Conservation (phyloP, 2,888 invertebrate genomes). For the Polietes domitor region DNA sequence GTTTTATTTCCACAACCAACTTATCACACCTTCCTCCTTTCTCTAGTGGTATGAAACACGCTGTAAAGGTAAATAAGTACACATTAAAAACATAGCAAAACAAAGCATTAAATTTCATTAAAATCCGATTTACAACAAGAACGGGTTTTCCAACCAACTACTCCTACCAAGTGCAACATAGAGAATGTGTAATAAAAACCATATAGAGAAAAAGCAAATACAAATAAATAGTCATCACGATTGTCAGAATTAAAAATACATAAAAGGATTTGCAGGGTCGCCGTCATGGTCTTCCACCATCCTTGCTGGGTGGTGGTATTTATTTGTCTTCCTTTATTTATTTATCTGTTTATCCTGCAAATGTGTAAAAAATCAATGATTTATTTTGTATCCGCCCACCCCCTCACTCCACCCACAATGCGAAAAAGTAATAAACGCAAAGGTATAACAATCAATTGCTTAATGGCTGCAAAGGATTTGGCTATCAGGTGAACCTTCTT, state of each 20-base stretch:
- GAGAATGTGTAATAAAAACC: conserved; percentile 43
- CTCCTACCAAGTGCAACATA: conserved; percentile 6
- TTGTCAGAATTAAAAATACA: conserved; percentile 64
- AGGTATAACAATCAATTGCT: not conserved
- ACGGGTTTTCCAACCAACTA: conserved; percentile 5
- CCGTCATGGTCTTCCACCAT: not conserved
- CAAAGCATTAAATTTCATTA: conserved; percentile 69
- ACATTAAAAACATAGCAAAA: conserved; percentile 33
- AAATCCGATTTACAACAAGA: conserved; percentile 69
- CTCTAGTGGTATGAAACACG: not conserved
- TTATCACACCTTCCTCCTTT: not conserved
- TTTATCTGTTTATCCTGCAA: conserved; percentile 1
- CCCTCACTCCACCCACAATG: not conserved
- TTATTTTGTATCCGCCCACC: not conserved
- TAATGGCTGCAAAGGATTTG: not conserved
- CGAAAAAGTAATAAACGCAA: not conserved
- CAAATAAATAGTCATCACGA: conserved; percentile 60
- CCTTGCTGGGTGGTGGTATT: not conserved
- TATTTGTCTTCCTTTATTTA: not conserved
- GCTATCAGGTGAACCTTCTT: not conserved
- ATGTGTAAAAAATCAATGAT: conserved; percentile 14
- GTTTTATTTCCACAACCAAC: too few species aligned
- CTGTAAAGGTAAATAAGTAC: not conserved
- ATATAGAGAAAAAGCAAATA: conserved; percentile 60
- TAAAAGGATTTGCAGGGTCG: conserved; percentile 56